Evolutionary conservation across 2,797 vertebrate species (phyloP), one percentile per base, ranked within the genome.

Genomic region (Clamator glandarius): DNA sequence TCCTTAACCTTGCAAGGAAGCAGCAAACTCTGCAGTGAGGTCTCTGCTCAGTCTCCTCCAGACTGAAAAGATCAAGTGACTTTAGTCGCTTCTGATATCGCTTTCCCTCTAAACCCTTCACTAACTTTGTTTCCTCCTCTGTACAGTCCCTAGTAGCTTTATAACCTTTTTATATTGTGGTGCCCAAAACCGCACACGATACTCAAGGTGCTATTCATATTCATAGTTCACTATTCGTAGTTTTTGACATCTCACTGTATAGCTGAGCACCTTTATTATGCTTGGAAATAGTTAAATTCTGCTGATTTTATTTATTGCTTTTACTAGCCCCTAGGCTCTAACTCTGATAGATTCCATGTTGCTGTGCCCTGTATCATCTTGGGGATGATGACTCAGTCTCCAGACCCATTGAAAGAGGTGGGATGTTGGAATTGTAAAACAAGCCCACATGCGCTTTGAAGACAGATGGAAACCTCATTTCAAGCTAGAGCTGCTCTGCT

Each of bases 391-490:
- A 87, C 28, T 95, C 74, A 36, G 77, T 39, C 41, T 92, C 58
- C 89, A 89, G 84, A 77, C 52, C 81, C 12, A 42, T 90, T 66
- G 72, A 55, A 87, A 18, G 35, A 92, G 62, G 84, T 92, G 89
- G 95, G 91, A 87, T 86, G 94, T 94, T 89, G 87, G 91, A 94
- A 92, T 75, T 92, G 68, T 72, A 82, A 70, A 94, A 79, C 59
- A 67, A 93, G 82, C 94, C 94, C 93, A 93, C 57, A 0, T 62
- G 31, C 2, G 3, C 89, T 90, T 89, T 68, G 79, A 69, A 83
- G 84, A 78, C 95, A 92, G 93, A 94, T 96, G 95, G 95, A 83
- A 87, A 78, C 62, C 89, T 26, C 66, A 89, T 96, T 89, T 91
- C 82, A 39, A 73, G 51, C 89, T 55, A 75, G 81, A 81, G 89